These are phyloP conservation scores for Cyprinodon variegatus DNA, from an alignment of 2,113 vertebrate genomes.

Conservation along the genomic window DNA sequence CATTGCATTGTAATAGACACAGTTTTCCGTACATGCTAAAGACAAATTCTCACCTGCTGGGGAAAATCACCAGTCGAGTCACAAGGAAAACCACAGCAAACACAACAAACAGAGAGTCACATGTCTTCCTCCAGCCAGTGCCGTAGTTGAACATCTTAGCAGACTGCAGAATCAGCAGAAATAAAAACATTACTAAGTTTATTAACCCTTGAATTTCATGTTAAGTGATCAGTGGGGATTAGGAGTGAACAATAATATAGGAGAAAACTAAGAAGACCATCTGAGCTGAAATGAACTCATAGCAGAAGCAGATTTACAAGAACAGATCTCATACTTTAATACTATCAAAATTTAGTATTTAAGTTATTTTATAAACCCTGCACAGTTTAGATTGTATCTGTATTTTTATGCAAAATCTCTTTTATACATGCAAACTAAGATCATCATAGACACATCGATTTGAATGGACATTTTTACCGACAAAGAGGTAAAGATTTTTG, in stretches of 20 bases:
- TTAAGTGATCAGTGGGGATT: neutral
- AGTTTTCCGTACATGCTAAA: neutral
- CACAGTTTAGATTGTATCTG: neutral
- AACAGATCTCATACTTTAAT: neutral
- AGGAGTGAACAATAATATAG: neutral
- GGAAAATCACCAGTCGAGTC: constrained; percentile 85
- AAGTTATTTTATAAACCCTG: neutral
- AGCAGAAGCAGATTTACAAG: neutral
- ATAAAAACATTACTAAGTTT: neutral
- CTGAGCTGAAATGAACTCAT: neutral
- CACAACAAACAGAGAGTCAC: constrained; percentile 83
- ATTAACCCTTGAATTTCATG: neutral
- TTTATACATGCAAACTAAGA: neutral
- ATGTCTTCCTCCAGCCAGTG: constrained; percentile 83
- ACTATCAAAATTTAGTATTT: neutral
- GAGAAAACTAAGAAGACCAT: neutral
- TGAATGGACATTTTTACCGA: neutral
- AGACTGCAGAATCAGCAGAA: constrained; percentile 71
- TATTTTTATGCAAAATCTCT: neutral
- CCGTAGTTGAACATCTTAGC: constrained; percentile 90
- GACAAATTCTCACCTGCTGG: constrained; percentile 82
- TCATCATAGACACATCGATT: constrained; percentile 9
- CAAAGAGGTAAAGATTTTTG: neutral
- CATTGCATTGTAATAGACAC: neutral
- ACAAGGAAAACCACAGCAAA: constrained; percentile 85